phyloP scores from a whole-genome alignment of 2,113 vertebrate species.

The Polyodon spathula region DNA sequence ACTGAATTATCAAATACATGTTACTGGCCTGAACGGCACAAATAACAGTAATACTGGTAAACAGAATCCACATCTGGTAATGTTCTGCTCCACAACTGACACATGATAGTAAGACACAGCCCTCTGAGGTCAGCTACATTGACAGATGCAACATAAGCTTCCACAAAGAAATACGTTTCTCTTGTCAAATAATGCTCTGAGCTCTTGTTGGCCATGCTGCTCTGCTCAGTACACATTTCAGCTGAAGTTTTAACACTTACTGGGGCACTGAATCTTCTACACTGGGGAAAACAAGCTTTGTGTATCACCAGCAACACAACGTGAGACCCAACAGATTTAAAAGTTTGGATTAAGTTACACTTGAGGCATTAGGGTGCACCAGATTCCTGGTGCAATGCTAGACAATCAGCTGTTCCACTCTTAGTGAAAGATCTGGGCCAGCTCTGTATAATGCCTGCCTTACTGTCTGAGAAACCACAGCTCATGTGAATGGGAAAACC shows the following conservation, averaged over 20 bases:
- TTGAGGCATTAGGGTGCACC: neutral
- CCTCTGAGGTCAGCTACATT: neutral
- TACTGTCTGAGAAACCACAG: constrained; percentile 6
- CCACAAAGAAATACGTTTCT: too few relatives aligned
- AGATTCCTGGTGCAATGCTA: neutral
- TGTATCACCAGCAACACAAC: too few relatives aligned
- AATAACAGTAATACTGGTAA: neutral
- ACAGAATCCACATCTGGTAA: neutral
- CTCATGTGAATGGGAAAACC: neutral
- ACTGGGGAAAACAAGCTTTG: too few relatives aligned
- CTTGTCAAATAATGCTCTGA: too few relatives aligned
- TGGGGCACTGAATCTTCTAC: neutral
- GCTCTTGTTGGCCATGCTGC: too few relatives aligned
- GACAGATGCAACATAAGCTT: neutral
- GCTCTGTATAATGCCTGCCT: neutral
- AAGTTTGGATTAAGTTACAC: constrained; percentile 13
- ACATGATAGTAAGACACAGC: neutral
- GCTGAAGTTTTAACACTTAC: too few relatives aligned
- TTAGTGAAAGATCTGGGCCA: neutral
- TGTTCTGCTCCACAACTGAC: constrained; percentile 3
- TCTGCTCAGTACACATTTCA: too few relatives aligned
- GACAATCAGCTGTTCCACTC: constrained; percentile 28
- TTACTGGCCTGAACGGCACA: neutral
- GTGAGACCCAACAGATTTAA: neutral
- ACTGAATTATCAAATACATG: neutral